Conservation (phyloP, 1,140 invertebrate species). For the Luehdorfia chinensis region DNA sequence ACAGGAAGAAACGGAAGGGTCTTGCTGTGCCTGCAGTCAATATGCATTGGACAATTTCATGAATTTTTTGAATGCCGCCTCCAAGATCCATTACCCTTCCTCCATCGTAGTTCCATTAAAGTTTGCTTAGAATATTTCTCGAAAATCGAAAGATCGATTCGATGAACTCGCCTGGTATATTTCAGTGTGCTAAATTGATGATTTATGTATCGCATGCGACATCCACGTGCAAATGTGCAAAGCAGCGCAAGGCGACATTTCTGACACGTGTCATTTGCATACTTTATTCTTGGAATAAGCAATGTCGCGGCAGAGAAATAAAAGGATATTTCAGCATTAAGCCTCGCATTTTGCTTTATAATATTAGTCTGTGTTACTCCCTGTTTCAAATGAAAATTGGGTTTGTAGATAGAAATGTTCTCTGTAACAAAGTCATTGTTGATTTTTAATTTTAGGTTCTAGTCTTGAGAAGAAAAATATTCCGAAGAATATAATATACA, state of each 20-base stretch:
- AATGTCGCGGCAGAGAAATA: slow-evolving; percentile 2
- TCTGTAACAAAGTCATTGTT: too few species aligned
- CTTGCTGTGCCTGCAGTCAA: too few species aligned
- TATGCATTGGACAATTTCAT: too few species aligned
- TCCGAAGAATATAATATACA: too few species aligned
- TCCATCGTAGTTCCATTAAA: slow-evolving; percentile 3
- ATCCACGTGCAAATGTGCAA: slow-evolving; percentile 12
- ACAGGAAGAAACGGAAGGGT: too few species aligned
- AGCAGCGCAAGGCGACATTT: slow-evolving; percentile 7
- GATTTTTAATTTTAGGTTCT: too few species aligned
- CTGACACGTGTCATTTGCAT: slow-evolving; percentile 16
- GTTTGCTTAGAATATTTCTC: slow-evolving; percentile 24
- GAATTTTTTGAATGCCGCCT: too few species aligned
- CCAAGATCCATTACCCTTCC: slow-evolving; percentile 13
- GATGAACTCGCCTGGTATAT: slow-evolving; percentile 40
- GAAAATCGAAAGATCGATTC: slow-evolving; percentile 31
- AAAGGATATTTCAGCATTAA: neutral
- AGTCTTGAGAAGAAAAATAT: too few species aligned
- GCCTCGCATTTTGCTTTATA: neutral
- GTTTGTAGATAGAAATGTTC: too few species aligned
- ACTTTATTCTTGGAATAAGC: slow-evolving; percentile 11
- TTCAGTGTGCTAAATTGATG: slow-evolving; percentile 44
- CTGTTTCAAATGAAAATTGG: too few species aligned
- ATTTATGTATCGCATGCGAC: slow-evolving; percentile 43
- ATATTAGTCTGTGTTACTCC: neutral